Percentiles rank a stretch among this genome's conserved stretches.
phyloP scores from a whole-genome alignment of 2,797 vertebrate genomes.

The Danionella dracula region DNA sequence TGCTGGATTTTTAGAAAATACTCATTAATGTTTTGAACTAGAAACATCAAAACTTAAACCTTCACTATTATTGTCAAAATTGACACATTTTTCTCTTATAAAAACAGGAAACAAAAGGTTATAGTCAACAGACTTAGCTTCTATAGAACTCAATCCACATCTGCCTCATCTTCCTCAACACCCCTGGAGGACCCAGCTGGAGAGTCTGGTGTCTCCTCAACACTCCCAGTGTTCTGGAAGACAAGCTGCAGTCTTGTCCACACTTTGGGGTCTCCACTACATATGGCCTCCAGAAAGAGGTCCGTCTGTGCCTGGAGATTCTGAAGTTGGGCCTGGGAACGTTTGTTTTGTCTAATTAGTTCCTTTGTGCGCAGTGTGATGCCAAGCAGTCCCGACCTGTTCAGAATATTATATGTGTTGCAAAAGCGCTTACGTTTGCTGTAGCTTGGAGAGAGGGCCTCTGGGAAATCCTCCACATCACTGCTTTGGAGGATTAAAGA shows the following conservation, averaged over 20 bases:
- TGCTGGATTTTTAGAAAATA: too few species aligned
- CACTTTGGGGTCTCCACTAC: conserved; percentile 75
- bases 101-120: neutral
- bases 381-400: conserved; percentile 80
- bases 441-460: conserved; percentile 45
- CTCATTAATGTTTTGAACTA: too few species aligned
- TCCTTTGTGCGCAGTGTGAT: conserved; percentile 92
- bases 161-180: conserved; percentile 37
- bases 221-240: conserved; percentile 55
- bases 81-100: too few species aligned
- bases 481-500: conserved; percentile 3
- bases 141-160: neutral
- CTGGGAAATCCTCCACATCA: conserved; percentile 42
- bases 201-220: neutral
- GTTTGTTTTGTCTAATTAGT: conserved; percentile 85
- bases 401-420: conserved; percentile 86
- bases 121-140: neutral
- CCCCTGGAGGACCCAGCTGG: conserved; percentile 15
- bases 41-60: too few species aligned
- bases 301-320: conserved; percentile 81
- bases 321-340: conserved; percentile 81
- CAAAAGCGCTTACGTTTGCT: conserved; percentile 83
- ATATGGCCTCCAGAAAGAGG: conserved; percentile 81
- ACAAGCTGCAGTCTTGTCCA: conserved; percentile 83
- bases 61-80: too few species aligned